phyloP scores from a whole-genome alignment of 2,797 vertebrate genomes.

The Kryptolebias ocellatus region DNA sequence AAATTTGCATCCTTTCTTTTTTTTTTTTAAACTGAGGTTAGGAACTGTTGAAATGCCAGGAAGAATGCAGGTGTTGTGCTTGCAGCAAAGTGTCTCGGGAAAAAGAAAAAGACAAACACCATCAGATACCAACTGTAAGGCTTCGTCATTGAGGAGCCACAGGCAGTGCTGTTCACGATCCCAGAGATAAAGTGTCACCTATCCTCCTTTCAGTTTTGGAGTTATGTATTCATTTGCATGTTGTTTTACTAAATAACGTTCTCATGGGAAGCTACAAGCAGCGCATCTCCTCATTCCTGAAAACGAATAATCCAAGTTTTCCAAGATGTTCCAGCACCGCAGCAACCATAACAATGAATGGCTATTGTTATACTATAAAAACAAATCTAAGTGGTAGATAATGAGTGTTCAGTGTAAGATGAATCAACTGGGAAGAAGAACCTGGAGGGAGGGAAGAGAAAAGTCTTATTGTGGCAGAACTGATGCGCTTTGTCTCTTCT shows the following conservation, averaged over 20 bases:
- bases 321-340: slow-evolving; percentile 51
- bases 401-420: slow-evolving; percentile 44
- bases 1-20: slow-evolving; percentile 54
- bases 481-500: slow-evolving; percentile 92
- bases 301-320: slow-evolving; percentile 29
- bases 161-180: slow-evolving; percentile 18
- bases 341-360: slow-evolving; percentile 39
- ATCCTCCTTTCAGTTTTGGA: slow-evolving; percentile 37
- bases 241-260: slow-evolving; percentile 40
- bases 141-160: slow-evolving; percentile 30
- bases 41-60: slow-evolving; percentile 37
- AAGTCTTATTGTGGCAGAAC: slow-evolving; percentile 77
- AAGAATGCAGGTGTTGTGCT: slow-evolving; percentile 70
- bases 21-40: slow-evolving; percentile 46
- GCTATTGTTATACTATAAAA: slow-evolving; percentile 44
- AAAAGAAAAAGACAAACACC: slow-evolving; percentile 7
- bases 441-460: slow-evolving; percentile 56
- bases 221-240: slow-evolving; percentile 53
- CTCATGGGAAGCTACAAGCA: slow-evolving; percentile 28
- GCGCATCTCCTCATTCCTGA: slow-evolving; percentile 33
- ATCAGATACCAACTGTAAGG: slow-evolving; percentile 1
- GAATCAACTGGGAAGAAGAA: slow-evolving; percentile 52
- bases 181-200: slow-evolving; percentile 32
- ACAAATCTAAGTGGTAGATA: slow-evolving; percentile 45
- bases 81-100: slow-evolving; percentile 49